Conservation (phyloP, 2,888 invertebrate species). For the Atherix ibis region DNA sequence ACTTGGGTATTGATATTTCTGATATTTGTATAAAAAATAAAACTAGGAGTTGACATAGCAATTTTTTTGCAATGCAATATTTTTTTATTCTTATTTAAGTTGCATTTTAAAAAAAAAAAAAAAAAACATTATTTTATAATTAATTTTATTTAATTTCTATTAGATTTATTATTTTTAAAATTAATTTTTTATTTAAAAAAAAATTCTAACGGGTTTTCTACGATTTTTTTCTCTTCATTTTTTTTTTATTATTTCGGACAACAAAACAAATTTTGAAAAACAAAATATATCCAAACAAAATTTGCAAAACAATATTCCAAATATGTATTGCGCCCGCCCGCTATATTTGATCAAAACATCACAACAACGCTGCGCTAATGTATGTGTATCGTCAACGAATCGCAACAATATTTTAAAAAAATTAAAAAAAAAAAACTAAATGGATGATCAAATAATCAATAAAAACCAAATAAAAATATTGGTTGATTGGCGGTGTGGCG, state of each 20-base stretch:
- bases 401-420: not conserved
- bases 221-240: constrained; percentile 32
- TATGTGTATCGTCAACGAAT: too few species aligned
- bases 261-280: constrained; percentile 31
- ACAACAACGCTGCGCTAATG: too few species aligned
- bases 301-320: constrained; percentile 8
- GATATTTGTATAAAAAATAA: too few species aligned
- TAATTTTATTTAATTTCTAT: constrained; percentile 8
- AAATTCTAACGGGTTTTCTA: constrained; percentile 34
- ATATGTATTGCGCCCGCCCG: not conserved
- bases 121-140: constrained; percentile 2
- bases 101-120: constrained; percentile 2
- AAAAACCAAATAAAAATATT: too few species aligned
- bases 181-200: constrained; percentile 14
- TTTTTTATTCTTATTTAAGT: constrained; percentile 3
- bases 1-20: too few species aligned
- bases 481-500: too few species aligned
- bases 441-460: too few species aligned
- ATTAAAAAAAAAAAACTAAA: constrained; percentile 4
- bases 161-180: constrained; percentile 10
- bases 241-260: constrained; percentile 25
- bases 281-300: constrained; percentile 9
- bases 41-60: too few species aligned
- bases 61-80: too few species aligned
- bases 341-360: too few species aligned